These are phyloP conservation scores for Microplitis mediator DNA, from an alignment of 1,140 invertebrate genomes.

Conservation along the genomic window DNA sequence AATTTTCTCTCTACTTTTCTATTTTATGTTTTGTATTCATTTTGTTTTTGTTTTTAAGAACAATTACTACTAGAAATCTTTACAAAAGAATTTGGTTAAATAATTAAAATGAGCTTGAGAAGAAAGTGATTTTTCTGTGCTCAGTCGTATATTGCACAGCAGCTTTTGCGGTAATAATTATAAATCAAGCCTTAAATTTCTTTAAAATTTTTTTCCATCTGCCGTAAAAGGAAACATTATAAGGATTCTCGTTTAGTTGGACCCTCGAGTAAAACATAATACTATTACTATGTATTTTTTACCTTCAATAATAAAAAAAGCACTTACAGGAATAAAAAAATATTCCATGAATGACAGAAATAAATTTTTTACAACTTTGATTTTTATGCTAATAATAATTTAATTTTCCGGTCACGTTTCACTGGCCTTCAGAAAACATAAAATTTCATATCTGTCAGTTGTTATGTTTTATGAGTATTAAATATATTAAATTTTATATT, in stretches of 20 bases:
- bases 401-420: too few species aligned
- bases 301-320: neutral
- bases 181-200: constrained; percentile 3
- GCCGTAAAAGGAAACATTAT: neutral
- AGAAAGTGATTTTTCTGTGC: constrained; percentile 1
- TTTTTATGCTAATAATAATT: too few species aligned
- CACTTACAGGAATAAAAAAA: neutral
- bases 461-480: too few species aligned
- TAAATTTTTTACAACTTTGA: too few species aligned
- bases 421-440: too few species aligned
- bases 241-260: neutral
- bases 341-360: too few species aligned
- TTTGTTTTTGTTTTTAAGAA: neutral
- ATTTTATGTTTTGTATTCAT: neutral
- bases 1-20: neutral
- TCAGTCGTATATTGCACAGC: neutral
- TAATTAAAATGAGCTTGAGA: constrained; percentile 24
- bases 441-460: too few species aligned
- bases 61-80: neutral
- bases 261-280: neutral
- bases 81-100: neutral
- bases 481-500: too few species aligned
- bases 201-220: neutral
- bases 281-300: neutral
- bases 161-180: constrained; percentile 7